Percentiles rank a stretch among this genome's conserved stretches.
These are phyloP conservation scores for Sturnus vulgaris DNA, from an alignment of 2,113 vertebrate genomes.

Conservation along the genomic window DNA sequence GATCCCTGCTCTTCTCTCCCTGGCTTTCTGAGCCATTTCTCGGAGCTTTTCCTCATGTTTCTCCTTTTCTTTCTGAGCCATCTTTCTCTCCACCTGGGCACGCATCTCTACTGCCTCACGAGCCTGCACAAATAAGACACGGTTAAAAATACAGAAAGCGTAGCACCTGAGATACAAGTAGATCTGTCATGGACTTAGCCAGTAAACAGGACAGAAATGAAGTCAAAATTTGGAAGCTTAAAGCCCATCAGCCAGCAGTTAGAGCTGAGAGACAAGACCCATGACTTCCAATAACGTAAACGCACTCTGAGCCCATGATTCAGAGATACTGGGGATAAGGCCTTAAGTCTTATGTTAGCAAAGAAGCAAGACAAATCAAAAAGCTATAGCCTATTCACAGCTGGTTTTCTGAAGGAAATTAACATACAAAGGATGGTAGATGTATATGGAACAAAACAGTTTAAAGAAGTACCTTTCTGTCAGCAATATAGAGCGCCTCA, in stretches of 20 bases:
- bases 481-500: slow-evolving; percentile 95
- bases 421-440: neutral
- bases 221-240: neutral
- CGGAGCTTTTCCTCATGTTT: slow-evolving; percentile 97
- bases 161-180: neutral
- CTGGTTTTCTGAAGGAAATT: neutral
- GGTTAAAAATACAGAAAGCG: neutral
- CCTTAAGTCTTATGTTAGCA: neutral
- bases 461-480: slow-evolving; percentile 80
- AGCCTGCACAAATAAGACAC: slow-evolving; percentile 72
- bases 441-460: neutral
- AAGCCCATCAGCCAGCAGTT: neutral
- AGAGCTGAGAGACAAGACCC: neutral
- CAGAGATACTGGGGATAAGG: neutral
- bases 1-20: slow-evolving; percentile 94
- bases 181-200: neutral
- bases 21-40: slow-evolving; percentile 94
- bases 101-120: slow-evolving; percentile 98
- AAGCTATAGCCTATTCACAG: neutral
- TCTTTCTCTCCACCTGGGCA: slow-evolving; percentile 97
- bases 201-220: neutral
- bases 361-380: neutral
- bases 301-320: neutral
- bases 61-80: slow-evolving; percentile 98
- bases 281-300: neutral